These are phyloP conservation scores for Corydoras maculifer DNA, from an alignment of 2,113 vertebrate species.

Conservation along the genomic window DNA sequence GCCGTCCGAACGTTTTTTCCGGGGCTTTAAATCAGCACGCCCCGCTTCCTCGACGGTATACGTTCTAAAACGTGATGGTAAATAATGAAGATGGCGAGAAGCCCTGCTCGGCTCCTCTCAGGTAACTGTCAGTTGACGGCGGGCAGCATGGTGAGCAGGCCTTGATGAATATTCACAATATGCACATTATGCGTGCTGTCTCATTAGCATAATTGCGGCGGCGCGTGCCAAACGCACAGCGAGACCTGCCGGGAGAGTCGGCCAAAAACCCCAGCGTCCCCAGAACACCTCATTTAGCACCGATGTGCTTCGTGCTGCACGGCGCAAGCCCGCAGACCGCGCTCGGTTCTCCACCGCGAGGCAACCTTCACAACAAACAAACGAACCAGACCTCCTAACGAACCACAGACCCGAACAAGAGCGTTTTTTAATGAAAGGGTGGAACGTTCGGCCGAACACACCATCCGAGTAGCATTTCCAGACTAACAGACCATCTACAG, in stretches of 20 bases:
- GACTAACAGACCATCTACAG: no score
- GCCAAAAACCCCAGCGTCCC: constrained; percentile 25
- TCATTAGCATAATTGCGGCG: constrained; percentile 40
- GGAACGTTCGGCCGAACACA: no score
- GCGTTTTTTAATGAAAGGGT: no score
- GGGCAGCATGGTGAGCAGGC: constrained; percentile 17
- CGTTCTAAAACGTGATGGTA: constrained; percentile 15
- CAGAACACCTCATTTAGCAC: constrained; percentile 13
- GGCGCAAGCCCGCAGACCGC: not conserved
- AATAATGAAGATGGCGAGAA: not conserved
- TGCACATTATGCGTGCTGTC: constrained; percentile 29
- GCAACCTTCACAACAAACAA: not conserved
- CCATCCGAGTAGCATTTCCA: no score
- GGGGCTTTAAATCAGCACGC: no score
- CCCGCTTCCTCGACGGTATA: not conserved
- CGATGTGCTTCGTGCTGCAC: not conserved
- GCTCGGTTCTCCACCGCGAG: no score
- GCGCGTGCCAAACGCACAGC: constrained; percentile 32
- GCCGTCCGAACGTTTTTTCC: no score
- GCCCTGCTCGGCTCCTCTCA: constrained; percentile 1
- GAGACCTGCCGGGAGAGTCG: constrained; percentile 19
- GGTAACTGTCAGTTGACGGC: constrained; percentile 32
- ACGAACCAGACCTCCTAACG: not conserved
- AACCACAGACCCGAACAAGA: no score
- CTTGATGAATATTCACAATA: constrained; percentile 37